A percentile compares a stretch with the other conserved stretches of the same genome.
phyloP scores from a whole-genome alignment of 2,113 vertebrate species.

The Burhinus oedicnemus region DNA sequence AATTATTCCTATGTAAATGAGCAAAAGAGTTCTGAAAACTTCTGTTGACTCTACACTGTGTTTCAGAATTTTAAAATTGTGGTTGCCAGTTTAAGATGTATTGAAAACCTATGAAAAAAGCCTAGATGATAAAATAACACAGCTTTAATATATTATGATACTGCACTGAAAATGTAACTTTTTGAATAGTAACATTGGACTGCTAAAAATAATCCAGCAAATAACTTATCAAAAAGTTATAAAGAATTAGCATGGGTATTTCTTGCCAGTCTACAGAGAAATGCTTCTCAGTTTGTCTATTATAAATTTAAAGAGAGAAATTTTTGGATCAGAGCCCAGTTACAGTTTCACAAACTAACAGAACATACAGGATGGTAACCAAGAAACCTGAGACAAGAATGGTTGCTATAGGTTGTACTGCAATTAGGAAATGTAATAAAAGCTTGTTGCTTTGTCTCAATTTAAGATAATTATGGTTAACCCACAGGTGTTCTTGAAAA shows the following conservation, averaged over 20 bases:
- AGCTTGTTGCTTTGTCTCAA: not conserved
- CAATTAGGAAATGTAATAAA: constrained; percentile 29
- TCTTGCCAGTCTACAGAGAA: not conserved
- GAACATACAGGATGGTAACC: not conserved
- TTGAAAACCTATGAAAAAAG: not conserved
- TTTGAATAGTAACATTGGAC: not conserved
- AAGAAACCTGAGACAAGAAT: constrained; percentile 1
- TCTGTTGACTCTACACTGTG: not conserved
- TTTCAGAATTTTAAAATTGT: not conserved
- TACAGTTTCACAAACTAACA: not conserved
- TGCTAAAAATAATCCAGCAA: not conserved
- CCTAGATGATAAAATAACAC: not conserved
- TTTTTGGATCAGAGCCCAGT: not conserved
- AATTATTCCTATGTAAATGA: not conserved
- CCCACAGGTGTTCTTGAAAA: not conserved
- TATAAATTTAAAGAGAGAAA: not conserved
- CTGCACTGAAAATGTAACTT: not conserved
- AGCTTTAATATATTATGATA: not conserved
- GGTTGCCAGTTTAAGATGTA: not conserved
- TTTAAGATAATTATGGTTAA: constrained; percentile 8
- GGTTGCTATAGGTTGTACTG: not conserved
- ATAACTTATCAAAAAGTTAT: not conserved
- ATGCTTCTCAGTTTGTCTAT: not conserved
- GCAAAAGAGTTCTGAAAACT: not conserved
- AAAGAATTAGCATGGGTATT: not conserved